Percentiles rank a stretch among this genome's conserved stretches.
Conservation (phyloP, 1,140 invertebrate species). For the Pinna nobilis region DNA sequence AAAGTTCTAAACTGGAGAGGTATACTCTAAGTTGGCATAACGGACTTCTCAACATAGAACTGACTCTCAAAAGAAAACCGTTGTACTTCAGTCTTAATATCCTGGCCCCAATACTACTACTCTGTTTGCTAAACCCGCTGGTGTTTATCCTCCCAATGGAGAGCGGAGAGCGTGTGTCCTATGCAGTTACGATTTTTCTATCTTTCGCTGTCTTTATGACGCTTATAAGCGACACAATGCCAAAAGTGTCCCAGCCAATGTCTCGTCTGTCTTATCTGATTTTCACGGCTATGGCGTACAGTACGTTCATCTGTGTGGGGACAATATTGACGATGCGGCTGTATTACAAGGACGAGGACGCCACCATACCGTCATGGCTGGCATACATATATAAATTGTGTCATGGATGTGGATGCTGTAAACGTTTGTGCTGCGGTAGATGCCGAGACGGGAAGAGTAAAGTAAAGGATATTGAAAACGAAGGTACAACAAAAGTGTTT, state of each 20-base stretch:
- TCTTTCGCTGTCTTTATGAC: conserved; percentile 30
- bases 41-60: too few relatives aligned
- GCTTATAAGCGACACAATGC: conserved; percentile 18
- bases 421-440: too few relatives aligned
- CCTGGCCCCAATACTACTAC: conserved; percentile 17
- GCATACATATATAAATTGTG: too few relatives aligned
- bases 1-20: too few relatives aligned
- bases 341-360: too few relatives aligned
- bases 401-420: too few relatives aligned
- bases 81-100: conserved; percentile 16
- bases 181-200: conserved; percentile 24
- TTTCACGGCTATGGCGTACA: not conserved
- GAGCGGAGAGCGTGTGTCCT: conserved; percentile 19
- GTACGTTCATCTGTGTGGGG: conserved; percentile 1
- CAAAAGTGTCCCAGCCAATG: conserved; percentile 7
- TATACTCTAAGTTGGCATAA: too few relatives aligned
- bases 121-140: conserved; percentile 13
- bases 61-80: conserved; percentile 24
- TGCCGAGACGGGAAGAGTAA: too few relatives aligned
- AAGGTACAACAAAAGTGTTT: too few relatives aligned
- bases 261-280: conserved; percentile 11
- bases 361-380: too few relatives aligned
- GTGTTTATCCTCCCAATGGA: conserved; percentile 24
- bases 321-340: too few relatives aligned
- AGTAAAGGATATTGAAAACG: too few relatives aligned